Evolutionary conservation across 1,140 invertebrate genomes (phyloP).

Genomic region (Bombus confusus): DNA sequence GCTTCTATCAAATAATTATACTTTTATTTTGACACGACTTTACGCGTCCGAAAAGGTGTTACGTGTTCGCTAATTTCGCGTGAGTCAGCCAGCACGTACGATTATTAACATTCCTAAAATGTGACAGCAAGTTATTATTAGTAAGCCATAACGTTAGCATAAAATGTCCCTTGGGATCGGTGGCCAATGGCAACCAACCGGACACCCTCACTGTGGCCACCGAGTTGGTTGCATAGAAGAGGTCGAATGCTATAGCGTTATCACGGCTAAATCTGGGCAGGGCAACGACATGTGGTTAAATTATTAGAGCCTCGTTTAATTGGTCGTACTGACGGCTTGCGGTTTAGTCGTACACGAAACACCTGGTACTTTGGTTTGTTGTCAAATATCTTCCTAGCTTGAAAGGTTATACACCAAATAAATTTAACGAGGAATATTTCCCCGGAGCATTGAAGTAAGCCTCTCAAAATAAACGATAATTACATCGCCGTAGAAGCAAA

Average conservation of each 20-base stretch:
- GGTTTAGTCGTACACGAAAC: slow-evolving; percentile 57
- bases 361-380: slow-evolving; percentile 20
- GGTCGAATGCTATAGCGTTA: slow-evolving; percentile 62
- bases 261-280: slow-evolving; percentile 71
- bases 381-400: slow-evolving; percentile 39
- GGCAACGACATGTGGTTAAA: slow-evolving; percentile 71
- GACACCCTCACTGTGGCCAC: slow-evolving; percentile 17
- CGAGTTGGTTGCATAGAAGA: slow-evolving; percentile 33
- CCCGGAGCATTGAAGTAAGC: slow-evolving; percentile 1
- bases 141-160: slow-evolving; percentile 73
- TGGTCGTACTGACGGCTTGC: slow-evolving; percentile 71
- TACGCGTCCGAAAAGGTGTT: slow-evolving; percentile 31
- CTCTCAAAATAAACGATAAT: slow-evolving; percentile 36
- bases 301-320: slow-evolving; percentile 77
- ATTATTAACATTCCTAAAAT: slow-evolving; percentile 69
- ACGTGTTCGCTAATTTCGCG: slow-evolving; percentile 47
- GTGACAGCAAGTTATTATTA: slow-evolving; percentile 73
- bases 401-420: slow-evolving; percentile 23
- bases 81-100: slow-evolving; percentile 38
- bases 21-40: neutral
- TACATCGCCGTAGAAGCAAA: slow-evolving; percentile 17
- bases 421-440: slow-evolving; percentile 17
- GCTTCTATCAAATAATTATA: no score
- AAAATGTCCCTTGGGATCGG: slow-evolving; percentile 67
- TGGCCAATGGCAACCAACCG: slow-evolving; percentile 25